phyloP scores from a whole-genome alignment of 1,140 invertebrate species.

The Brachionus plicatilis region DNA sequence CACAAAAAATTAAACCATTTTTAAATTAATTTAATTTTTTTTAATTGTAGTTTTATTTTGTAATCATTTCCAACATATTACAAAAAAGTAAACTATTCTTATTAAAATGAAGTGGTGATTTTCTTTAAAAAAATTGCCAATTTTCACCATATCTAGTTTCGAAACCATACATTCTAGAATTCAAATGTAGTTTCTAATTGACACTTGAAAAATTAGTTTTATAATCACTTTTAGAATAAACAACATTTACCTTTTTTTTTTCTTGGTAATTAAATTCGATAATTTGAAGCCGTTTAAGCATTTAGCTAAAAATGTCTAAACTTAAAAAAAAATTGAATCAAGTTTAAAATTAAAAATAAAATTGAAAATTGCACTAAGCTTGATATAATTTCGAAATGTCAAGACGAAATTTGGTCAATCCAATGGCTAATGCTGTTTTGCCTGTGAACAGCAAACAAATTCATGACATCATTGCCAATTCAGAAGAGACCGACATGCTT shows the following conservation, averaged over 20 bases:
- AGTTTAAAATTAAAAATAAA: background rate
- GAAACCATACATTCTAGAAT: background rate
- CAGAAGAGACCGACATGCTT: slow-evolving; percentile 5
- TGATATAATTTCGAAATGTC: background rate
- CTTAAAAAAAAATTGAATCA: background rate
- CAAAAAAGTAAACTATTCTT: no score
- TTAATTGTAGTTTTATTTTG: no score
- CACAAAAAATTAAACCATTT: no score
- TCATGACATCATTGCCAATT: slow-evolving; percentile 1
- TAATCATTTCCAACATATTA: no score
- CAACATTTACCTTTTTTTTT: background rate
- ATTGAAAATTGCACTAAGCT: background rate
- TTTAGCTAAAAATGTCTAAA: background rate
- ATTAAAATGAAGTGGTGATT: no score
- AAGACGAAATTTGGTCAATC: background rate
- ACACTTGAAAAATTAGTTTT: background rate
- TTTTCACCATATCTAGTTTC: background rate
- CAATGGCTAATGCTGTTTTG: background rate
- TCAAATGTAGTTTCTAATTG: background rate
- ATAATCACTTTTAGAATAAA: background rate
- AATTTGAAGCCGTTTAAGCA: background rate
- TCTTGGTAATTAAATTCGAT: background rate
- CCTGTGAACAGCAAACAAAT: slow-evolving; percentile 4
- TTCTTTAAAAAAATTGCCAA: no score
- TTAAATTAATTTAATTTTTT: no score